Base-by-base conservation (phyloP, 2,888 invertebrate genomes). In the Pyrocoelia pectoralis region DNA sequence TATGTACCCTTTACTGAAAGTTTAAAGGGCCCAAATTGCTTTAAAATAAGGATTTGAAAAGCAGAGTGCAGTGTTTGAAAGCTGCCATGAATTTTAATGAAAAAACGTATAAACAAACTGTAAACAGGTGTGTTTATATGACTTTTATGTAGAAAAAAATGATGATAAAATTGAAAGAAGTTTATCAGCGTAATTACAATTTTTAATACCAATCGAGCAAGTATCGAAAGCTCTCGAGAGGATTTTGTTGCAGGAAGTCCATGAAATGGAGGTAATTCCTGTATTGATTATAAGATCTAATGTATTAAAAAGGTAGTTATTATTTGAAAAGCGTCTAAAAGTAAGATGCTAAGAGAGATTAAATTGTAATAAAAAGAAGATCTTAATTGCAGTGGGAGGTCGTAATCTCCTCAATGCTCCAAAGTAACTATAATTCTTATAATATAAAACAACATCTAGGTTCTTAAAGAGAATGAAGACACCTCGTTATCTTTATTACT, bases 401-500 rank as follows among this genome's bases (percentile, higher is more conserved):
- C 61, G 56, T 66, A 66, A 63, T 66, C 66, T 59, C 19, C 66
- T 58, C 56, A 49, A 59, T 49, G 66, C 28, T 62, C 55, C 49
- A 59, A 61, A 62, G 66, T 62, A 62, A 62, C 62, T 63, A 66
- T 63, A 66, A 66, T 66, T 66, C 66, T 58, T 62, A 58, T 56
- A 59, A 66, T 59, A 62, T 63, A 62, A 66, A 66, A 66, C 66
- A 62, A 62, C 62, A 62, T 57, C 56, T 59, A 59, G 48, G 66
- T 66, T 73, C 72, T 70, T 66, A 67, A 71, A 70, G 72, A 65
- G 65, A 66, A 63, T 72, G 72, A 74, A 72, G 74, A 74, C 75
- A 74, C 72, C 75, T 75, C 73, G 76, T 77, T 77, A 77, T 78
- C 76, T 77, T 76, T 76, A 77, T 76, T 76, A 74, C 70, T 63